These are phyloP conservation scores for Cheiracanthium punctorium DNA, from an alignment of 2,888 invertebrate species.

Conservation along the genomic window DNA sequence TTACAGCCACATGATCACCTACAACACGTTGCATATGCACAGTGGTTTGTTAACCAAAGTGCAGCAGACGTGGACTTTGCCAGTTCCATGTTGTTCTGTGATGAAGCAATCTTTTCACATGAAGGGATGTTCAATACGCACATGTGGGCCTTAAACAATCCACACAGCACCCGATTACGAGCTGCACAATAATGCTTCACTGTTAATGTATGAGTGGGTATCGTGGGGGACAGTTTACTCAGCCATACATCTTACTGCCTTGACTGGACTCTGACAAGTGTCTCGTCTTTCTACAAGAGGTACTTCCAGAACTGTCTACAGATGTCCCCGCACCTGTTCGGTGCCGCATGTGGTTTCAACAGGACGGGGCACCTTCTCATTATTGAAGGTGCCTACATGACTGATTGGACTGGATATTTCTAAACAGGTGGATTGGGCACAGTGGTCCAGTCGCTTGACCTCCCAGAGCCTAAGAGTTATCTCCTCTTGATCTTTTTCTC, in stretches of 20 bases:
- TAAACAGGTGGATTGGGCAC: not conserved
- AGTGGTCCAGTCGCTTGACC: not conserved
- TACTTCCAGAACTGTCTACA: too few relatives aligned
- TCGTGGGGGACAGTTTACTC: slow-evolving; percentile 14
- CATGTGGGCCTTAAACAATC: too few relatives aligned
- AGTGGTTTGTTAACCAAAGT: slow-evolving; percentile 6
- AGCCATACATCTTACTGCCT: not conserved
- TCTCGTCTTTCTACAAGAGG: too few relatives aligned
- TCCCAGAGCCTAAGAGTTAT: too few relatives aligned
- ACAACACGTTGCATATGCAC: not conserved
- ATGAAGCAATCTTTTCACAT: too few relatives aligned
- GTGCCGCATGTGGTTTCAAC: too few relatives aligned
- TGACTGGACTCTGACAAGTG: not conserved
- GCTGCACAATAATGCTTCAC: too few relatives aligned
- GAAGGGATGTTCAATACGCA: too few relatives aligned
- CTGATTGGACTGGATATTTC: not conserved
- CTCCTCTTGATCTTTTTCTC: not conserved
- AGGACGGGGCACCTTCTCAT: not conserved
- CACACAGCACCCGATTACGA: too few relatives aligned
- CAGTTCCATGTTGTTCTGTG: slow-evolving; percentile 14
- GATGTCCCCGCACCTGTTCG: too few relatives aligned
- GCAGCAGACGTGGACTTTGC: slow-evolving; percentile 2
- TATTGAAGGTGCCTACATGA: not conserved
- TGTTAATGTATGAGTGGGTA: too few relatives aligned
- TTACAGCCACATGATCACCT: not conserved